Conservation (phyloP, 2,888 invertebrate genomes). For the Acheta domesticus region DNA sequence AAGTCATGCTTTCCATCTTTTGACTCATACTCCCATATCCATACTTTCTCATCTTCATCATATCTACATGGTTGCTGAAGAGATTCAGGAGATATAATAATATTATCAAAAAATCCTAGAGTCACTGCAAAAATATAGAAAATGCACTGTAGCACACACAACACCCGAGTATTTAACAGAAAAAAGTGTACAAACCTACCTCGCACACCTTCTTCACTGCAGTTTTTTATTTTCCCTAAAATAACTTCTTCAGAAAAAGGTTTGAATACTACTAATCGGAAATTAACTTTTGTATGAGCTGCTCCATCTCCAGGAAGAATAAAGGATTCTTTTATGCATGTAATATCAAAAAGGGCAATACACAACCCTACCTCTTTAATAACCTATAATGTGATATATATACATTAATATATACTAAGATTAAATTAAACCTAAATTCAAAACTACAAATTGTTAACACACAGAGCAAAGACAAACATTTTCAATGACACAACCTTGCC, state of each 20-base stretch:
- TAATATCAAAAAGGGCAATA: constrained; percentile 88
- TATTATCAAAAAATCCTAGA: constrained; percentile 95
- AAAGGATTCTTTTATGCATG: constrained; percentile 82
- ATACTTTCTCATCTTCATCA: constrained; percentile 86
- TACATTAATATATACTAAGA: too few species aligned
- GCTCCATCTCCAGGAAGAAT: constrained; percentile 95
- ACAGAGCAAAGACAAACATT: not conserved
- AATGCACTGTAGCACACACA: constrained; percentile 24
- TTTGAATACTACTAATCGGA: constrained; percentile 91
- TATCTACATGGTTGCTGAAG: constrained; percentile 92
- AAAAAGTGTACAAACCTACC: constrained; percentile 52
- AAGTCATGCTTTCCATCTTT: constrained; percentile 82
- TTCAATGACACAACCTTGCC: constrained; percentile 70
- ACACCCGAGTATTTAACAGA: constrained; percentile 2
- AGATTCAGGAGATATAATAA: constrained; percentile 85
- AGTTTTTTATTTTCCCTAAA: constrained; percentile 87
- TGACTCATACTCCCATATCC: constrained; percentile 94
- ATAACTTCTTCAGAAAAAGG: constrained; percentile 93
- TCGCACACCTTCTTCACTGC: constrained; percentile 87
- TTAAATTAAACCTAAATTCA: too few species aligned
- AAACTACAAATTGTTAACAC: too few species aligned
- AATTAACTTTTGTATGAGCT: constrained; percentile 88
- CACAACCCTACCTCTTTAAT: constrained; percentile 92
- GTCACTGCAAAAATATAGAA: constrained; percentile 61
- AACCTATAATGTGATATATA: constrained; percentile 58